Evolutionary conservation across 2,113 vertebrate species (phyloP), one percentile per base, ranked within the genome.

Genomic region (Hemichromis elongatus): DNA sequence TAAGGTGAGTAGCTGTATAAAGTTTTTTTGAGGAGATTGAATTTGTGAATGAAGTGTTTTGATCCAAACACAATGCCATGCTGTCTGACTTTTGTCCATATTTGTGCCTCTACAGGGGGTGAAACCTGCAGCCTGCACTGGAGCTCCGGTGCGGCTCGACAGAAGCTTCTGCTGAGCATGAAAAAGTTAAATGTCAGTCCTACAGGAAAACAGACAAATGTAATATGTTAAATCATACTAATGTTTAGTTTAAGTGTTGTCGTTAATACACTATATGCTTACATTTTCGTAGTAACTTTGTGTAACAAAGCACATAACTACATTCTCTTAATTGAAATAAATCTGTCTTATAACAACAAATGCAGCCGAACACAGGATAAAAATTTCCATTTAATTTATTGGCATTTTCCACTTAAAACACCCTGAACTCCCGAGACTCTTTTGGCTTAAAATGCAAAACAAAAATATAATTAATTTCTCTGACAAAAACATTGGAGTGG

Each of bases 301-400:
- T n/a, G n/a, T 75, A 75, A 50, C 45, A 30, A 18, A 12, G 45
- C 9, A 30, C 26, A 30, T 30, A 30, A 75, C 1, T 8, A 28
- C 19, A 11, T 50, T 3, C 12, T 68, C 7, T 68, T 0, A 12
- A 19, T n/a, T 30, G 6, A 50, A 50, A 75, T 28, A 12, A 54
- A 54, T 21, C 19, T 47, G 0, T 0, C 30, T 75, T 45, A n/a
- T 75, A 52, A 84, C 3, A 13, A 75, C 26, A 75, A 26, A 55
- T 47, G 56, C 16, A 73, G 9, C 3, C 47, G 59, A 13, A 59
- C 13, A 6, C 21, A 73, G 0, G 2, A 63, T 75, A 9, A 68
- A 33, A 70, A 85, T 94, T 93, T 93, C 55, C 66, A 90, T 90
- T 82, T 88, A 87, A 91, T 95, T 96, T 96, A 96, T 96, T 96